phyloP scores from a whole-genome alignment of 1,140 invertebrate genomes.

The Atopsyche davidsoni region DNA sequence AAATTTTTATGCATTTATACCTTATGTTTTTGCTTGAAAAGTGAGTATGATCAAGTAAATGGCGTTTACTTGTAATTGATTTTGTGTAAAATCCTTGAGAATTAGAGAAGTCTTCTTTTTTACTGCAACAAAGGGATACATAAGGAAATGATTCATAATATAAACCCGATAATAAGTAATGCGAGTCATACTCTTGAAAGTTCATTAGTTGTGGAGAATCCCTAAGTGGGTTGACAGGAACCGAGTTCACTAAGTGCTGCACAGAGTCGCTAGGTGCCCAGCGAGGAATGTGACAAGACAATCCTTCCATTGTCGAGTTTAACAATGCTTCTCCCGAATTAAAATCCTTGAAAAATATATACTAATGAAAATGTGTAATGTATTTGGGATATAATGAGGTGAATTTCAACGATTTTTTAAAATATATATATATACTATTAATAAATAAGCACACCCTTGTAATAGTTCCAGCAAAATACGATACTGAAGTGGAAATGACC shows the following conservation, averaged over 20 bases:
- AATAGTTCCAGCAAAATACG: constrained; percentile 4
- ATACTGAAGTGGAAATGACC: constrained; percentile 31
- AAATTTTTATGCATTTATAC: no score
- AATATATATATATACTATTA: no score
- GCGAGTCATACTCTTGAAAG: not conserved
- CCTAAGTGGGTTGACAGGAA: not conserved
- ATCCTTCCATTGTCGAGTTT: constrained; percentile 32
- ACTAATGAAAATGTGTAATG: no score
- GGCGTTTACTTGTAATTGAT: no score
- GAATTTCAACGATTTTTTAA: not conserved
- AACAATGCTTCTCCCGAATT: constrained; percentile 20
- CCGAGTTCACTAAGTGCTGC: constrained; percentile 15
- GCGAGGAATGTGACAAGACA: constrained; percentile 34
- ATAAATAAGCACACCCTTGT: no score
- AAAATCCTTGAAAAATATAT: not conserved
- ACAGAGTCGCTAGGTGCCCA: constrained; percentile 18
- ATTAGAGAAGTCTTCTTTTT: no score
- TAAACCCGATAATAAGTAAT: not conserved
- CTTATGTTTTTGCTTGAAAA: no score
- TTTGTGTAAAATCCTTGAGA: no score
- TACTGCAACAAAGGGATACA: no score
- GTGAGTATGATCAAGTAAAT: no score
- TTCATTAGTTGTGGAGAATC: not conserved
- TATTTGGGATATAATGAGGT: no score
- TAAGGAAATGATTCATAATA: no score